Base-by-base conservation (phyloP, 2,113 vertebrate genomes). In the Pao palembangensis region DNA sequence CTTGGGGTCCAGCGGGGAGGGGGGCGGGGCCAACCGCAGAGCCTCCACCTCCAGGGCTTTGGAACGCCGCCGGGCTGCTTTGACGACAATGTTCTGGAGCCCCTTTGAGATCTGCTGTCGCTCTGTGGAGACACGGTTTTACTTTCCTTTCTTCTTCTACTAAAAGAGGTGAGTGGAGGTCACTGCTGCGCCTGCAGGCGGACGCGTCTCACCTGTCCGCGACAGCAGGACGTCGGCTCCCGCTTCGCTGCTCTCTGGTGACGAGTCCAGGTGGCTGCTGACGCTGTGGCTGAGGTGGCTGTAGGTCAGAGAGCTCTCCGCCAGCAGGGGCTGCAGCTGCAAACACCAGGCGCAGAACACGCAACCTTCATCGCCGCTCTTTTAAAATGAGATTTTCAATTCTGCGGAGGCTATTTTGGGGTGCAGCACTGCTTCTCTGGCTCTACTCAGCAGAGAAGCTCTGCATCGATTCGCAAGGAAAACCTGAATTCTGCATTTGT, bases 181-280 rank as follows among this genome's bases (percentile, higher is more conserved):
- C 17, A 10, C 5, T 15, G 50, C 4, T 8, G 6, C 3, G 25
- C 25, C 25, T 28, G 25, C 51, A 12, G 34, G 11, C 76, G 10
- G 8, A 12, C 34, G 34, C 8, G 15, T 47, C 44, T 59, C 64
- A 95, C 94, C 93, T 73, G 80, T 91, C 48, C 48, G 73, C 19
- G 88, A 84, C 4, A 92, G 76, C 1, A 83, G 77, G 61, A 86
- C 55, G 3, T 93, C 93, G 0, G 83, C 82, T 8, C 89, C 85
- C 1, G 88, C 89, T 76, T 95, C 92, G 0, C 89, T 91, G 83
- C 92, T 93, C 63, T 94, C 92, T 0, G 91, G 91, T 1, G 93
- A 94, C 0, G 93, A 94, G 88, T 88, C 86, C 57, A 91, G 72
- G 31, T 86, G 88, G 76, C 88, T 89, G 86, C 90, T 92, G 77